Base-by-base conservation (phyloP, 2,797 vertebrate genomes). In the Poecilia gillii region DNA sequence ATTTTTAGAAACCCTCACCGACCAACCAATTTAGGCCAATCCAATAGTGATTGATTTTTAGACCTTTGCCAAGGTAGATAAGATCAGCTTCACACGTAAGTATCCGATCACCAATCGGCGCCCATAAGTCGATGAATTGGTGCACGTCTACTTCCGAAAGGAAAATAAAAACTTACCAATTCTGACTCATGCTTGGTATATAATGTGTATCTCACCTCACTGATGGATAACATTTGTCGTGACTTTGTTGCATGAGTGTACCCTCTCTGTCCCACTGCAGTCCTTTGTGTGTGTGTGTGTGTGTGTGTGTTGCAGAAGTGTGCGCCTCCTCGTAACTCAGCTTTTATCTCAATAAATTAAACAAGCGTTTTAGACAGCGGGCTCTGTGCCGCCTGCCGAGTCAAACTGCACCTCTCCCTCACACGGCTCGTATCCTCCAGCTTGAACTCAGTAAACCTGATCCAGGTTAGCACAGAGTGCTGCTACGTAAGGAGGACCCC, bases 331-430 rank as follows among this genome's bases (percentile, higher is more conserved):
- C 16, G 43, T 7, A 59, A 43, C 80, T 77, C 36, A 0, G 73
- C 92, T 93, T 92, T 92, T 88, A 93, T 93, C 86, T 86, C 79
- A 74, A 80, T 90, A 92, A 91, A 93, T 93, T 88, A 92, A 93
- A 90, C 85, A 87, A 84, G 72, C 33, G 87, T 86, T 85, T 87
- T 82, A 90, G 90, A 91, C 85, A 88, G 88, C 86, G 78, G 87
- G 77, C 89, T 85, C 74, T 1, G 80, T 72, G 81, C 85, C 87
- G 81, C 89, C 91, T 76, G 83, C 89, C 12, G 87, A 86, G 87
- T 70, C 75, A 18, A 78, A 49, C 87, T 43, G 59, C 74, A 75
- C 72, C 83, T 84, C 79, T 68, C 70, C 64, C 25, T 82, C 82
- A 47, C 81, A 36, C 64, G 1, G 77, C 78, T 75, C 55, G 64